A percentile compares a stretch with the other conserved stretches of the same genome.
Conservation (phyloP, 2,888 invertebrate genomes). For the Eretmocerus hayati region DNA sequence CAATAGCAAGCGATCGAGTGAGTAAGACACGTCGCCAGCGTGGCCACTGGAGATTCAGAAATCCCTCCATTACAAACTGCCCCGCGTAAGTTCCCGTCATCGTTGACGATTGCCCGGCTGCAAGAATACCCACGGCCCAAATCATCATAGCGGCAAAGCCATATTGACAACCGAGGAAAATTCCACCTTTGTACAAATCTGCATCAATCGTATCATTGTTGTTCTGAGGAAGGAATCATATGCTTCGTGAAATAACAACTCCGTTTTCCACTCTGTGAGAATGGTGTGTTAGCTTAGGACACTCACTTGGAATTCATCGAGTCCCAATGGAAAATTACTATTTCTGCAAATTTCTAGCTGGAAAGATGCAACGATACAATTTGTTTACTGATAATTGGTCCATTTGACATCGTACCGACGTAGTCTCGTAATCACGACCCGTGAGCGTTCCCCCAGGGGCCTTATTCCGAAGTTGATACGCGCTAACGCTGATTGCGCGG, state of each 20-base stretch:
- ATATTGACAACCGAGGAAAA: conserved; percentile 70
- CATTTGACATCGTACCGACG: too few relatives aligned
- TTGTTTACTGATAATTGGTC: not conserved
- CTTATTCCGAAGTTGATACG: too few relatives aligned
- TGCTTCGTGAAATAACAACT: too few relatives aligned
- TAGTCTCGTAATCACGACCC: too few relatives aligned
- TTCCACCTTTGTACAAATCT: conserved; percentile 66
- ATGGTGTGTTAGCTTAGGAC: conserved; percentile 19
- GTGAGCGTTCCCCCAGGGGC: too few relatives aligned
- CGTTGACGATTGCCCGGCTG: conserved; percentile 77
- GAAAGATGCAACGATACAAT: conserved; percentile 6
- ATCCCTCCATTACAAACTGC: conserved; percentile 84
- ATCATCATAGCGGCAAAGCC: conserved; percentile 72
- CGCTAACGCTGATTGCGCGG: too few relatives aligned
- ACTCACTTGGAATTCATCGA: conserved; percentile 47
- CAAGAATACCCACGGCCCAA: conserved; percentile 75
- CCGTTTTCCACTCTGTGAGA: too few relatives aligned
- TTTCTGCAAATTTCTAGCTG: conserved; percentile 35
- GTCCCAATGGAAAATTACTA: conserved; percentile 32
- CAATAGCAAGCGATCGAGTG: conserved; percentile 76
- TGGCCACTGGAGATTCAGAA: conserved; percentile 75
- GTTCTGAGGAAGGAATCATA: conserved; percentile 44
- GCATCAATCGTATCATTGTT: conserved; percentile 51
- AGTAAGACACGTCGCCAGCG: conserved; percentile 80
- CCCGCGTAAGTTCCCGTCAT: conserved; percentile 78